Evolutionary conservation across 2,797 vertebrate genomes (phyloP).

Genomic region (Erethizon dorsatum): DNA sequence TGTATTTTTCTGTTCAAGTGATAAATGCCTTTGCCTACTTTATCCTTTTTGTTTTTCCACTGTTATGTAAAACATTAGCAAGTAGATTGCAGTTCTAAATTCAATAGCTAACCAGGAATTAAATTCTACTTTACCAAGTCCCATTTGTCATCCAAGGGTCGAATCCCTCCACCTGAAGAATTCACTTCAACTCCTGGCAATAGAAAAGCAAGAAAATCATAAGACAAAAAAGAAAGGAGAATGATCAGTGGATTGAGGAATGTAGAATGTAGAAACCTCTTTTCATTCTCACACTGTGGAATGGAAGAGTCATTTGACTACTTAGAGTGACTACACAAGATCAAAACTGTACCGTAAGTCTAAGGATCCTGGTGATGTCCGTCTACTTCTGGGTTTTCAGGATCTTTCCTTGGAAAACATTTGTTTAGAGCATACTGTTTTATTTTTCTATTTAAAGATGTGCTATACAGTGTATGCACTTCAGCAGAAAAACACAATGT

Average conservation of each 20-base stretch:
- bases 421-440: not conserved
- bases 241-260: not conserved
- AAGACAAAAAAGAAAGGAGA: not conserved
- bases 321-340: not conserved
- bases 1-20: not conserved
- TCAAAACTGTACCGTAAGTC: not conserved
- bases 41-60: not conserved
- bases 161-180: not conserved
- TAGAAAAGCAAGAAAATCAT: not conserved
- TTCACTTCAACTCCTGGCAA: not conserved
- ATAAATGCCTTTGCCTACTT: not conserved
- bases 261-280: not conserved
- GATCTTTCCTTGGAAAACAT: not conserved
- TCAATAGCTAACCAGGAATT: not conserved
- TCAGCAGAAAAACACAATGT: not conserved
- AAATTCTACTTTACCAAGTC: not conserved
- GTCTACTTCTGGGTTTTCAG: not conserved
- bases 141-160: not conserved
- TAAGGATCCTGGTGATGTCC: not conserved
- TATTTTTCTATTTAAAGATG: not conserved
- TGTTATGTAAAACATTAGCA: not conserved
- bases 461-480: not conserved
- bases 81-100: not conserved
- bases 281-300: not conserved
- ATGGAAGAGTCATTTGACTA: not conserved